Base-by-base conservation (phyloP, 2,113 vertebrate species). In the Nansenia antarctica region DNA sequence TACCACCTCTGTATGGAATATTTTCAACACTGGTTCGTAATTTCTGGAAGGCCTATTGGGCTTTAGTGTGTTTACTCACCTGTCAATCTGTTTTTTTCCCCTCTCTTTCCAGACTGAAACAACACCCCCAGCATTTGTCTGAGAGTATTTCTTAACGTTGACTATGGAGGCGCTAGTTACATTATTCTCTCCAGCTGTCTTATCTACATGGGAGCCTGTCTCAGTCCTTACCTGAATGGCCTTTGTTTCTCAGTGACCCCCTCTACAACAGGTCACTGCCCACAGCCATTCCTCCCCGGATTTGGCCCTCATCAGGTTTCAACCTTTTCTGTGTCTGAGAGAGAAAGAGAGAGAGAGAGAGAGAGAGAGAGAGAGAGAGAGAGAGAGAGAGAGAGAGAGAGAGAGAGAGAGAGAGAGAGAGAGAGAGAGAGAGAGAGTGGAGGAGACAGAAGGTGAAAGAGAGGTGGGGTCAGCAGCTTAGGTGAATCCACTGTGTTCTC, bases 61-160 rank as follows among this genome's bases (percentile, higher is more conserved):
- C 82, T 91, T 89, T 81, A 37, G 66, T 78, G 76, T 89, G 88
- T 91, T 92, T 90, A 90, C 85, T 84, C 85, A 87, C 83, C 88
- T 89, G 82, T 88, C 86, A 85, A 67, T 79, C 76, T 73, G 69
- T 74, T 79, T 85, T 74, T 79, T 85, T 85, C 69, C 61, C 75
- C 70, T 74, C 62, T 78, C 70, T 73, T 78, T 79, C 49, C 57
- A 34, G 68, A 80, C 49, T 70, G 65, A 80, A 75, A 72, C 49
- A 80, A 53, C 6, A 32, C 58, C 35, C 24, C 62, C 52, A 61
- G 69, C 66, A 74, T 78, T 78, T 74, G 11, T 35, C 68, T 70
- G 54, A 39, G 69, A 37, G 5, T 22, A 49, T 20, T 11, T 37
- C 67, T 20, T 22, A 67, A 39, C 65, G 63, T 65, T 79, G 76